Conservation (phyloP, 2,888 invertebrate species). For the Megalurothrips usitatus region DNA sequence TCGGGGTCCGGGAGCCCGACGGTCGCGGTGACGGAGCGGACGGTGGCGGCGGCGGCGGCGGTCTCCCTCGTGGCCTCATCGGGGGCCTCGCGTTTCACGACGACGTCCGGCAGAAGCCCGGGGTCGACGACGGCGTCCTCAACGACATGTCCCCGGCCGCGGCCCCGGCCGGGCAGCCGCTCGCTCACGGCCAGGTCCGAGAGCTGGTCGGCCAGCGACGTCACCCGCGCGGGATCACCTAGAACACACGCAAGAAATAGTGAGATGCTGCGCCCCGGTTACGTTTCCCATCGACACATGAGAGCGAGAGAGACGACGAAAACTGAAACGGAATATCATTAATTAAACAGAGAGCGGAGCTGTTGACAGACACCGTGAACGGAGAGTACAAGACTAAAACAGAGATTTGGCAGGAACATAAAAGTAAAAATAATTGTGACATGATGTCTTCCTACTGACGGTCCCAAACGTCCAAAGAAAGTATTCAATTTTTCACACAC, state of each 20-base stretch:
- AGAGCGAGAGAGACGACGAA: no score
- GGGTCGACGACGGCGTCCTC: not conserved
- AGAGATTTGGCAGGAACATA: no score
- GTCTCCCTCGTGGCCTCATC: not conserved
- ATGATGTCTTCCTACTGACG: no score
- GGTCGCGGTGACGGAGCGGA: not conserved
- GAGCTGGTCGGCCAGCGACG: constrained; percentile 20
- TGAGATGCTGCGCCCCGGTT: constrained; percentile 30
- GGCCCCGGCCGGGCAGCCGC: not conserved
- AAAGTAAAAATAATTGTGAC: no score
- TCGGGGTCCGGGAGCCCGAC: not conserved
- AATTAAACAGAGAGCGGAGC: no score
- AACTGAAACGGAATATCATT: no score
- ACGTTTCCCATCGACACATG: no score
- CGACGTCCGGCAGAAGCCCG: not conserved
- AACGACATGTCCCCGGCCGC: not conserved
- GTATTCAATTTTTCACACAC: not conserved
- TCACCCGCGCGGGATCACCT: constrained; percentile 30
- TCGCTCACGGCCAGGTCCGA: not conserved
- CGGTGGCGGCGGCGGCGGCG: not conserved
- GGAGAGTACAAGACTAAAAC: no score
- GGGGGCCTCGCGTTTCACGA: not conserved
- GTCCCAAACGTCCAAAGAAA: no score
- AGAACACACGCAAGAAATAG: constrained; percentile 28
- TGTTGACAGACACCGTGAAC: no score